Conservation (phyloP, 2,113 vertebrate genomes). For the Nannospalax galili region DNA sequence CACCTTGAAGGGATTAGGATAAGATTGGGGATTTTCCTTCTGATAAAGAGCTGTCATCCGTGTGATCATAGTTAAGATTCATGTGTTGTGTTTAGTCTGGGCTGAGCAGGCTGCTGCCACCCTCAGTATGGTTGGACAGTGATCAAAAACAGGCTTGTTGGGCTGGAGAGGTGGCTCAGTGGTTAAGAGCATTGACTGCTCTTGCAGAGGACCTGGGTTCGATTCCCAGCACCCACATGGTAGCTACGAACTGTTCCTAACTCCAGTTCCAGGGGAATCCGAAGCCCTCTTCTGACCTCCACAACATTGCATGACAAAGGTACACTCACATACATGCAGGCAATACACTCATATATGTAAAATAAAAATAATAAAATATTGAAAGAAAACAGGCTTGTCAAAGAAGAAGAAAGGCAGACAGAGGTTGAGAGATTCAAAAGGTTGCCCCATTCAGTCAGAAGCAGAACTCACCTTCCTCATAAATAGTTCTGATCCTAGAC, state of each 20-base stretch:
- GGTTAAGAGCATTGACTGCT: too few relatives aligned
- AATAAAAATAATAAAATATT: too few relatives aligned
- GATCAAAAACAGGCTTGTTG: not conserved
- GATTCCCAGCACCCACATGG: too few relatives aligned
- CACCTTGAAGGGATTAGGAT: not conserved
- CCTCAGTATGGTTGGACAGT: not conserved
- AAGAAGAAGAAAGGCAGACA: not conserved
- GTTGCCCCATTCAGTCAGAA: not conserved
- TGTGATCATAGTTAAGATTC: not conserved
- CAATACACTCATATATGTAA: too few relatives aligned
- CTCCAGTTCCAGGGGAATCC: too few relatives aligned
- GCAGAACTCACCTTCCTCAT: rapidly evolving
- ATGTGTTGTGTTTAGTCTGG: not conserved
- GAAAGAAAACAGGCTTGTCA: not conserved
- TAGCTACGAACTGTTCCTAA: too few relatives aligned
- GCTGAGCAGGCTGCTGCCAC: not conserved
- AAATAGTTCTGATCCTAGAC: not conserved
- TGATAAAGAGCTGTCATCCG: not conserved
- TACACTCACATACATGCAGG: too few relatives aligned
- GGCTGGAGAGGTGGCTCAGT: too few relatives aligned
- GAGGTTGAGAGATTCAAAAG: not conserved
- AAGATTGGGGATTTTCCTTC: not conserved
- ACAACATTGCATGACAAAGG: too few relatives aligned
- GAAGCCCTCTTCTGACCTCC: too few relatives aligned
- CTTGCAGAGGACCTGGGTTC: too few relatives aligned